Evolutionary conservation across 1,140 invertebrate genomes (phyloP).

Genomic region (Zaprionus ghesquierei): DNA sequence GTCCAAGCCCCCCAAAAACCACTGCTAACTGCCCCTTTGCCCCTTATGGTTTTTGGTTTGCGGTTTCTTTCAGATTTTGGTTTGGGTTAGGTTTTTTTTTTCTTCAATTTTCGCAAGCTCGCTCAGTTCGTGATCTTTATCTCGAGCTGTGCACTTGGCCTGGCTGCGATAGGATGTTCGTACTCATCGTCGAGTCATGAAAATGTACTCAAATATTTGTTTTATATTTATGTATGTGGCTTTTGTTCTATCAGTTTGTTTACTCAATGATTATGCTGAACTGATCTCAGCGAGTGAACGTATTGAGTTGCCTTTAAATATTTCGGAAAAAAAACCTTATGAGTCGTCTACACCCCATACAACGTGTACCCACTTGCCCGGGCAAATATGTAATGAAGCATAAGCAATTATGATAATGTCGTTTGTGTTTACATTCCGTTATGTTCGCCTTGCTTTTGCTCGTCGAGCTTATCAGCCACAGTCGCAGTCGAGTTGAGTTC

Average conservation of each 20-base stretch:
- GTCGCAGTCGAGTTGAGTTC: conserved; percentile 7
- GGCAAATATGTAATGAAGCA: conserved; percentile 79
- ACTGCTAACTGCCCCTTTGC: conserved; percentile 26
- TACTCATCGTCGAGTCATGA: conserved; percentile 23
- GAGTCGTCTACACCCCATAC: not conserved
- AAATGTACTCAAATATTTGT: conserved; percentile 67
- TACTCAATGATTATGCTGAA: conserved; percentile 65
- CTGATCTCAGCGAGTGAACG: conserved; percentile 12
- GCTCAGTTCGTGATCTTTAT: conserved; percentile 62
- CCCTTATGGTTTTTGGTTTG: not conserved
- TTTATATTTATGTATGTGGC: conserved; percentile 68
- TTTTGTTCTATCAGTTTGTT: conserved; percentile 78
- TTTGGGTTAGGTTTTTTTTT: too few relatives aligned
- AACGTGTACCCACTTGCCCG: conserved; percentile 1
- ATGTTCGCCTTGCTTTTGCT: conserved; percentile 6
- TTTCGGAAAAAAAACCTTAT: not conserved
- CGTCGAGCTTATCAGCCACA: conserved; percentile 56
- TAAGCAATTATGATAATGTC: conserved; percentile 80
- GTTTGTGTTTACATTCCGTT: conserved; percentile 61
- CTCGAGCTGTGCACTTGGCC: conserved; percentile 57
- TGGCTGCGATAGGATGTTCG: too few relatives aligned
- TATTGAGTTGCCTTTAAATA: conserved; percentile 46
- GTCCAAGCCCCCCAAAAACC: conserved; percentile 8
- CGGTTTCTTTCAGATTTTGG: conserved; percentile 11
- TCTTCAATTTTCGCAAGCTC: conserved; percentile 11